A percentile compares a stretch with the other conserved stretches of the same genome.
Evolutionary conservation across 2,113 vertebrate species (phyloP).

Genomic region (Suncus etruscus): DNA sequence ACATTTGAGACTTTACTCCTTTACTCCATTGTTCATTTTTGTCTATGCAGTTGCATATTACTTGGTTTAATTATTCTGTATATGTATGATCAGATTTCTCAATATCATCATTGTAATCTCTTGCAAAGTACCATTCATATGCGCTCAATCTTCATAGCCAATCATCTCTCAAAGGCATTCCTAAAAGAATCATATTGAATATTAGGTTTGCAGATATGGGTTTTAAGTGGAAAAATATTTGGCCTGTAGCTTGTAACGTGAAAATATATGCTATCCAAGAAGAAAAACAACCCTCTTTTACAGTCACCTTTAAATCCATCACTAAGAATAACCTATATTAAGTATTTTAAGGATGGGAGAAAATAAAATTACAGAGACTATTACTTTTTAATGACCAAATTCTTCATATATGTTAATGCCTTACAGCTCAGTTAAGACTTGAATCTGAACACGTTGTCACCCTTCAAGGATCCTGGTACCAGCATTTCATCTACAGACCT

Average conservation of each 20-base stretch:
- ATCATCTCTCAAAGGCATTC: background rate
- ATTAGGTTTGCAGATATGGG: background rate
- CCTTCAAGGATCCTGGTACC: constrained; percentile 16
- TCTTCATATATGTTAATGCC: background rate
- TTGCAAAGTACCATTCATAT: background rate
- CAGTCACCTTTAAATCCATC: background rate
- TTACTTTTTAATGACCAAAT: background rate
- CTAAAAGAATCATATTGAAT: background rate
- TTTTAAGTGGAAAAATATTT: background rate
- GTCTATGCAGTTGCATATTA: too few relatives aligned
- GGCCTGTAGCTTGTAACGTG: background rate
- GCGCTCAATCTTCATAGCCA: background rate
- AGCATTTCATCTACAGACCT: constrained; percentile 54
- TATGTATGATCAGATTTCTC: too few relatives aligned
- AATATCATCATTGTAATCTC: background rate
- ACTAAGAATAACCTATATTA: background rate
- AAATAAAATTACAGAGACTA: background rate
- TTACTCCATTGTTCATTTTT: too few relatives aligned
- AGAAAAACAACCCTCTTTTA: too few relatives aligned
- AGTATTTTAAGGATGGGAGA: background rate
- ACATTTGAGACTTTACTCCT: too few relatives aligned
- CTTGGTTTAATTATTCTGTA: too few relatives aligned
- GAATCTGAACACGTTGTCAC: background rate
- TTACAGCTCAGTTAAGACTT: constrained; percentile 1
- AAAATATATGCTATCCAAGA: too few relatives aligned